Percentiles rank a stretch among this genome's conserved stretches.
Evolutionary conservation across 2,113 vertebrate genomes (phyloP).

Genomic region (Heloderma charlesbogerti): DNA sequence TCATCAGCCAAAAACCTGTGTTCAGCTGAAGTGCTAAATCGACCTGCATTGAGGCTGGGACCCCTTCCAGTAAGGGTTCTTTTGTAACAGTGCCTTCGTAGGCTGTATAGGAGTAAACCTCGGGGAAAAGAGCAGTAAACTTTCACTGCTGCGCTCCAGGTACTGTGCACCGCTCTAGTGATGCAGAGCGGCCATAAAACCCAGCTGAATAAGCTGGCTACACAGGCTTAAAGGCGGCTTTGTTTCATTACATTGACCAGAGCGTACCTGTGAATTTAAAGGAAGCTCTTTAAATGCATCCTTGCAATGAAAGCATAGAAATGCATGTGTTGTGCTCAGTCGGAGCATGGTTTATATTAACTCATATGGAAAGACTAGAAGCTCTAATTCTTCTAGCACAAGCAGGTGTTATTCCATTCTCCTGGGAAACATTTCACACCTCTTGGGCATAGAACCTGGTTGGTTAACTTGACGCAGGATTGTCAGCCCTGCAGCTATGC

Average conservation of each 20-base stretch:
- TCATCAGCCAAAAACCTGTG: background rate
- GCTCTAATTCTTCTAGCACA: background rate
- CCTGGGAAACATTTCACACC: background rate
- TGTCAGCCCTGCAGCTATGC: background rate
- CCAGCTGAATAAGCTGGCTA: conserved; percentile 46
- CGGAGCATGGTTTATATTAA: conserved; percentile 8
- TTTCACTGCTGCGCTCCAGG: conserved; percentile 33
- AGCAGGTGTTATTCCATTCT: background rate
- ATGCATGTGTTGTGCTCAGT: background rate
- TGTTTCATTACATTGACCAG: background rate
- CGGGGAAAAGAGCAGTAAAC: conserved; percentile 47
- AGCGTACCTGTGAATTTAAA: conserved; percentile 14
- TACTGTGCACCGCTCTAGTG: conserved; percentile 52
- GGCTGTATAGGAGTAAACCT: background rate
- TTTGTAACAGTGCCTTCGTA: too few species aligned
- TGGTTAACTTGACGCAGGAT: background rate
- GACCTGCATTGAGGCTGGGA: background rate
- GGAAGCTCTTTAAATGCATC: background rate
- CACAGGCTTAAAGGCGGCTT: background rate
- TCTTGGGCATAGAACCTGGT: too few species aligned
- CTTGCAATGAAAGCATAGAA: background rate
- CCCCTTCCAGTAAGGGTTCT: background rate
- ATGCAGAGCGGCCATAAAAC: conserved; percentile 56
- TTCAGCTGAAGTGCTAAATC: background rate
- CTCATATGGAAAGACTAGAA: conserved; percentile 11